Base-by-base conservation (phyloP, 2,113 vertebrate species). In the Probosciger aterrimus region DNA sequence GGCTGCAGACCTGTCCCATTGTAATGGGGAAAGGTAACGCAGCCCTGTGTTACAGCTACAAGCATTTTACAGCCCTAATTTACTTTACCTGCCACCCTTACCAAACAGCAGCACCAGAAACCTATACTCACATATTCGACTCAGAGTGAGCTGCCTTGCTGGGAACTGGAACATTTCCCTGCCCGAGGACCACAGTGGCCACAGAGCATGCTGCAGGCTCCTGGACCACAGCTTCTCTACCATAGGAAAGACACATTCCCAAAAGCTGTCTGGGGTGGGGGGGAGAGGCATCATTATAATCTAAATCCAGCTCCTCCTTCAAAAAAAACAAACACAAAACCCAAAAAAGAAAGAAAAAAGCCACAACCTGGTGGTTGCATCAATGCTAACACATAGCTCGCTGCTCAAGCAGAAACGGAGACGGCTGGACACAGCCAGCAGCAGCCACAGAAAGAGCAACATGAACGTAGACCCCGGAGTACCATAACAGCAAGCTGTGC, bases 381-480 rank as follows among this genome's bases (percentile, higher is more conserved):
- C 80, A 44, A 44, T 2, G 49, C 70, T 75, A 91, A 65, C 77
- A 49, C 75, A 94, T 37, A 39, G 46, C 92, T 95, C 39, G 70
- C n/a, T 24, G 88, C 92, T 90, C 96, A 93, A 92, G 97, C 46
- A 3, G 81, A 81, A 67, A 62, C 5, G 3, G 50, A 62, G 44
- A 93, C 1, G 4, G 86, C 76, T 10, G 30, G 70, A 65, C 35
- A 18, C 80, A 75, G 89, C 95, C 96, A 76, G 89, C 60, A 63
- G 95, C 85, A 95, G 74, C 95, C 94, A 93, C 37, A 28, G 94
- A 78, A 89, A 79, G 78, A 96, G 92, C 47, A 35, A 90, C 86
- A 90, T 30, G 62, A 44, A 69, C 39, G 31, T 20, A 95, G 94
- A 94, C 65, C 43, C 94, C 79, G 16, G 43, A 74, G 94, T 47